Conservation (phyloP, 2,888 invertebrate species). For the Pachliopta kotzebuea region DNA sequence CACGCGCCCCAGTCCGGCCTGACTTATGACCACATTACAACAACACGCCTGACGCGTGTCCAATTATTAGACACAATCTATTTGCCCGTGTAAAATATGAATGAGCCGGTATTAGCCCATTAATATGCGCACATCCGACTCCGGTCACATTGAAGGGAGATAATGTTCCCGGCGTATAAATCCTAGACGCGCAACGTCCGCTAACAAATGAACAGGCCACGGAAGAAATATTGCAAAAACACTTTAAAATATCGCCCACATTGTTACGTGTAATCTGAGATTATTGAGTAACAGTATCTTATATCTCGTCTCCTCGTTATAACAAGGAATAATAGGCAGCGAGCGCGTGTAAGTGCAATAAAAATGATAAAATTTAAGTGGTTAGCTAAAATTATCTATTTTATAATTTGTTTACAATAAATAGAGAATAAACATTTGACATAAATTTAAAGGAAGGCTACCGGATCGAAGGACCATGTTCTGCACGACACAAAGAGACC, state of each 20-base stretch:
- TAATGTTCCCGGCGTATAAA: slow-evolving; percentile 73
- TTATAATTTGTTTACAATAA: background rate
- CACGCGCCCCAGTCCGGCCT: slow-evolving; percentile 63
- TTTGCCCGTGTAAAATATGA: slow-evolving; percentile 72
- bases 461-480: too few species aligned
- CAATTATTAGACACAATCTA: slow-evolving; percentile 76
- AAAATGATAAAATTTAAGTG: background rate
- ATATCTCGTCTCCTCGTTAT: slow-evolving; percentile 28
- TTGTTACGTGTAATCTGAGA: slow-evolving; percentile 57
- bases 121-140: slow-evolving; percentile 52
- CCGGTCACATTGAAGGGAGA: slow-evolving; percentile 69
- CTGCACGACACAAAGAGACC: too few species aligned
- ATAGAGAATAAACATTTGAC: background rate
- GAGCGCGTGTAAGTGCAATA: background rate
- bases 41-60: slow-evolving; percentile 75
- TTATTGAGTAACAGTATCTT: slow-evolving; percentile 31
- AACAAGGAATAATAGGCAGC: slow-evolving; percentile 26
- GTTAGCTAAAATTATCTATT: background rate
- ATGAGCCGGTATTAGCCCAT: slow-evolving; percentile 56
- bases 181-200: slow-evolving; percentile 56
- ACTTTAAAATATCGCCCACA: slow-evolving; percentile 59
- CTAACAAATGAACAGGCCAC: slow-evolving; percentile 65
- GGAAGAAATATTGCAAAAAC: slow-evolving; percentile 74
- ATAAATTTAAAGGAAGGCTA: too few species aligned
- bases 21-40: slow-evolving; percentile 73